Base-by-base conservation (phyloP, 1,140 invertebrate species). In the Theocolax elegans region DNA sequence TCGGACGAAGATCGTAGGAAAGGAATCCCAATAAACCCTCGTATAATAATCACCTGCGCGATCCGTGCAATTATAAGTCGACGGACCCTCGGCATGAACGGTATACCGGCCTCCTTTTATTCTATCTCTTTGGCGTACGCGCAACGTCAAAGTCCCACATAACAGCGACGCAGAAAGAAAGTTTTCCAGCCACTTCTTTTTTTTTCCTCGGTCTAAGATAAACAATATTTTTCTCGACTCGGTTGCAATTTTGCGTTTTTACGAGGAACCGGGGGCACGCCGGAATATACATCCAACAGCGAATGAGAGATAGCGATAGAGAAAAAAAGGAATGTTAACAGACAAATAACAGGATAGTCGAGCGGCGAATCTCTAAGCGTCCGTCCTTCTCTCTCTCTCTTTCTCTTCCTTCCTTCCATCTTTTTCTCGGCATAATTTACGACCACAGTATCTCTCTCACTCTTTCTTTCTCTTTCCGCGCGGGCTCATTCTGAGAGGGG, bases 351-450 rank as follows among this genome's bases (percentile, higher is more conserved):
- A 65, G 44, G 35, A 53, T 65, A 27, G 35, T 21, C 42, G 3
- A 60, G 25, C 29, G 13, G 25, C 35, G 17, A 7, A 31, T 7
- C 46, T 12, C 17, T 25, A 40, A 40, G 12, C 53, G 21, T 27
- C 23, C 23, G 27, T 40, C 44, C 15, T 19, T 19, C 31, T 21
- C 31, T 21, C 8, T 38, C 19, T 40, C 54, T 40, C 21, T 23
- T 8, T 12, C 31, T 35, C 4, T 35, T 35, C 31, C 10, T 10
- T 35, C 53, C 0, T 15, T 38, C 17, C 38, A 6, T 35, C 10
- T 42, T 51, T 42, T 53, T 31, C 25, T 49, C 21, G 17, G 19
- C 23, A 54, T 65, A 54, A 65, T 65, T 65, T 65, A 65, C 63
- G 49, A 65, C 42, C 21, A 15, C 42, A 27, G 27, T 35, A 19